Base-by-base conservation (phyloP, 2,888 invertebrate species). In the Eucera pruinosa region DNA sequence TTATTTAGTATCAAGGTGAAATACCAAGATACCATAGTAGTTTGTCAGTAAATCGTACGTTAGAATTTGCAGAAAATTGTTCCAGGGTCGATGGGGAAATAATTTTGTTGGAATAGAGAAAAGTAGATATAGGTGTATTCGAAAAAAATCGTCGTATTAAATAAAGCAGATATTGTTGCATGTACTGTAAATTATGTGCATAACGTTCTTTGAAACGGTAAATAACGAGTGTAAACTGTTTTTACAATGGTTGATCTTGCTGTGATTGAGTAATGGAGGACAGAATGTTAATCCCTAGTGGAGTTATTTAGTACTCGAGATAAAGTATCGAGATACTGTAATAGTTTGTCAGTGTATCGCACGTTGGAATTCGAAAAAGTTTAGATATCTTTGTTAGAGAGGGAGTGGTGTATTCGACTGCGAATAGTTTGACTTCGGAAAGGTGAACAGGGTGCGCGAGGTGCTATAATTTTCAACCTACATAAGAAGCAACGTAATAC, bases 291-390 rank as follows among this genome's bases (percentile, higher is more conserved):
- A 27, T 60, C 43, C 25, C 20, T 27, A 1, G 58, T 13, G 18
- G 18, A 27, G 58, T 27, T 60, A 45, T 30, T 60, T 27, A 43
- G n/a, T 9, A 7, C n/a, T 13, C 20, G n/a, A 27, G 58, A 43
- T 58, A 15, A 13, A 27, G 27, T 18, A 9, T 11, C 18, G 57
- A 39, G 57, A 58, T 58, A 57, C 11, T 7, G 13, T 41, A 41
- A 58, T 18, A 18, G 18, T 41, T 43, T 23, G 57, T 27, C 13
- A 13, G 36, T 45, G 43, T 27, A 58, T 58, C 58, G 13, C 13
- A n/a, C 27, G 27, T 30, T 30, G 58, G 27, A 60, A 60, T 45
- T 43, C 13, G 58, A 60, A 60, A 60, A 60, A 45, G 18, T 20
- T 2, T 15, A 18, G 58, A 60, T 60, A 39, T 60, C 43, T 60